Base-by-base conservation (phyloP, 2,797 vertebrate species). In the Poecilia velifera region DNA sequence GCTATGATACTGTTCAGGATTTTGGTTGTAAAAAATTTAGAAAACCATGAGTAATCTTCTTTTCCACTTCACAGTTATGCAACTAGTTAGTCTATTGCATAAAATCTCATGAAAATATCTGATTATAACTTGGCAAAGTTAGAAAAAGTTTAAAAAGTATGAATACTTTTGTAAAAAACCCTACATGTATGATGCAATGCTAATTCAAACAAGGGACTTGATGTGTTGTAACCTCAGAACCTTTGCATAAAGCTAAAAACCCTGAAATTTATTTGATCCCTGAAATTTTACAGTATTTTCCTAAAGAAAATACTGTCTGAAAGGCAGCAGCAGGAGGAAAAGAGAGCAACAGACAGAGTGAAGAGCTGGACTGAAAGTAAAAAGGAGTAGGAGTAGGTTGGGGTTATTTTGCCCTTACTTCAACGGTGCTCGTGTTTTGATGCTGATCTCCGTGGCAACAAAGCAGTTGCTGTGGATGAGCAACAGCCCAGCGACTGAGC, bases 391-490 rank as follows among this genome's bases (percentile, higher is more conserved):
- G 51, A 79, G 81, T 12, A 47, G 25, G n/a, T 53, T 25, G 71
- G 59, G 14, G 81, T 71, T 77, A 76, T 59, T 78, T 77, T 6
- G 6, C 53, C 73, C 5, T 49, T 25, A 79, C 73, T 76, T 84
- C 34, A 64, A 72, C 36, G 39, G 55, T 9, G 79, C 85, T 16
- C 16, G 49, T 59, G 80, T 88, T 83, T 87, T 43, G 79, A 76
- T 39, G 1, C 72, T 71, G 6, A 59, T 93, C 86, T 93, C 92
- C 91, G 73, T 92, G 82, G 93, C 91, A 93, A 94, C 93, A 91
- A 87, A 87, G 90, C 79, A 14, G 45, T 36, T 16, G 64, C 36
- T 41, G 75, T 79, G 76, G 86, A 90, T 84, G 87, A 90, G 87
- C 86, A 73, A 83, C 80, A 72, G 79, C 80, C 47, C 43, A 46